A percentile compares a stretch with the other conserved stretches of the same genome.
These are phyloP conservation scores for Stylophora pistillata DNA, from an alignment of 64 coral and sea anemone species.

Conservation along the genomic window DNA sequence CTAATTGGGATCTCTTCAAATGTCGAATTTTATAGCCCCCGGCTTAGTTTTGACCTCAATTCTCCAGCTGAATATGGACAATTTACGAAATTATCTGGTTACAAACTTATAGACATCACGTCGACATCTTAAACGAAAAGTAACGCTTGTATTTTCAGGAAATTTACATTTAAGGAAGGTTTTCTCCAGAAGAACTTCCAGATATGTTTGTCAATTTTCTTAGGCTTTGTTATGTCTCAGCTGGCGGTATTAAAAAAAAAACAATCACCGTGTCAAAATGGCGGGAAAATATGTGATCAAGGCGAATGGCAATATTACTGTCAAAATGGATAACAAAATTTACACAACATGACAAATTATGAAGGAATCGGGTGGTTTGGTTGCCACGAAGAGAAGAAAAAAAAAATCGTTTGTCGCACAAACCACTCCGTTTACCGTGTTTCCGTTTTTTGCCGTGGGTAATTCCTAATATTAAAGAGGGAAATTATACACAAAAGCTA, in stretches of 20 bases:
- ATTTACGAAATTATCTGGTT: background rate
- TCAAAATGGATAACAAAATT: background rate
- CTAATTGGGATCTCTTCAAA: no score
- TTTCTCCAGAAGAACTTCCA: background rate
- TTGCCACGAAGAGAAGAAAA: no score
- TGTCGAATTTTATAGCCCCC: no score
- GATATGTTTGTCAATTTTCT: constrained; percentile 33
- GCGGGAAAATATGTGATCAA: constrained; percentile 22
- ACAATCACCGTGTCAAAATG: constrained; percentile 50
- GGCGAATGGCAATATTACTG: background rate
- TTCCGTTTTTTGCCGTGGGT: constrained; percentile 14
- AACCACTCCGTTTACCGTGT: background rate
- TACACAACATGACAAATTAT: background rate
- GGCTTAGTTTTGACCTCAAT: background rate
- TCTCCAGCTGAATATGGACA: background rate
- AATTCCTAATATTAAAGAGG: constrained; percentile 13
- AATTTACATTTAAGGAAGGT: background rate
- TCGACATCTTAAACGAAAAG: background rate
- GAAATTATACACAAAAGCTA: constrained; percentile 24
- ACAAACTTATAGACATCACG: background rate
- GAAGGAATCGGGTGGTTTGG: background rate
- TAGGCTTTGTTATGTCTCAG: constrained; percentile 20
- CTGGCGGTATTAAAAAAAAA: constrained; percentile 9
- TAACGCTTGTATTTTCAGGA: background rate
- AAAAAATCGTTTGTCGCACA: background rate